These are phyloP conservation scores for Stenodera caucasica DNA, from an alignment of 2,888 invertebrate species.

Conservation along the genomic window DNA sequence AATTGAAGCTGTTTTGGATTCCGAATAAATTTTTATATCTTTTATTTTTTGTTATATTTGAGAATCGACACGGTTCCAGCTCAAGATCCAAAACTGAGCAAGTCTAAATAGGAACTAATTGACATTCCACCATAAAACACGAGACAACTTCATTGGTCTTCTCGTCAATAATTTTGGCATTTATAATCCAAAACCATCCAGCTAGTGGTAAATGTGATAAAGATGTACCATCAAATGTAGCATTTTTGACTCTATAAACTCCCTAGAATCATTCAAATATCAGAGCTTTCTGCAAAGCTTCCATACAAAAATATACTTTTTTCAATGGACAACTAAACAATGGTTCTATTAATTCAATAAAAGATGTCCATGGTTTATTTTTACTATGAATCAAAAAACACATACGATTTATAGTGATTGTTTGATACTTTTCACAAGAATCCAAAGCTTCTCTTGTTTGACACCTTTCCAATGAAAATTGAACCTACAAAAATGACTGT, in stretches of 20 bases:
- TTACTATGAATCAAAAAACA: conserved; percentile 36
- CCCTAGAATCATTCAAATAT: conserved; percentile 33
- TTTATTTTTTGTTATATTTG: too few relatives aligned
- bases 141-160: conserved; percentile 26
- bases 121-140: conserved; percentile 39
- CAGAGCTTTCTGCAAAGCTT: background rate
- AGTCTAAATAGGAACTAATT: conserved; percentile 33
- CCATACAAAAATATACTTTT: conserved; percentile 31
- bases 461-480: conserved; percentile 38
- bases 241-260: conserved; percentile 35
- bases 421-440: conserved; percentile 44
- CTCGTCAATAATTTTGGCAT: conserved; percentile 31
- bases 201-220: conserved; percentile 37
- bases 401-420: conserved; percentile 37
- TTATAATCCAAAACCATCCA: conserved; percentile 44
- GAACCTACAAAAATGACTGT: conserved; percentile 31
- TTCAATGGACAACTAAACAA: conserved; percentile 38
- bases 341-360: conserved; percentile 35
- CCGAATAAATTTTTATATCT: too few relatives aligned
- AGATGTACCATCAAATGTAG: conserved; percentile 41
- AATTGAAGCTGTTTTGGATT: too few relatives aligned
- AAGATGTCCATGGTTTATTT: conserved; percentile 39
- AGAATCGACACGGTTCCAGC: too few relatives aligned
- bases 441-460: conserved; percentile 40
- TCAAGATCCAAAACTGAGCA: too few relatives aligned